Base-by-base conservation (phyloP, 2,797 vertebrate species). In the Martes flavigula region DNA sequence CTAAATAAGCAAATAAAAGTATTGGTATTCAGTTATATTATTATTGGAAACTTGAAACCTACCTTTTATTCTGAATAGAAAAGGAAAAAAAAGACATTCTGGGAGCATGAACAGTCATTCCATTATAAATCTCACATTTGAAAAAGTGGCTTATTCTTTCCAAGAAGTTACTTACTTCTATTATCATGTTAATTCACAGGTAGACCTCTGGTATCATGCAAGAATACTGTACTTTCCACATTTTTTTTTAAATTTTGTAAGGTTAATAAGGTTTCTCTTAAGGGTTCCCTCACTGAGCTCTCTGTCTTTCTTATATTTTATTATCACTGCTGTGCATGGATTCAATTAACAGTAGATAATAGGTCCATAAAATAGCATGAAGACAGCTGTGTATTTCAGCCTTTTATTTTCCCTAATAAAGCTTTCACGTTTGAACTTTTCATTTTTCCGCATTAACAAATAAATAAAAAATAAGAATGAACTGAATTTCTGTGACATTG, bases 271-370 rank as follows among this genome's bases (percentile, higher is more conserved):
- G 4, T 64, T 93, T 27, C 23, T 91, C 95, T 97, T 95, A 94
- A 11, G 8, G 2, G 4, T 9, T 90, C 7, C 9, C 56, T 68
- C 32, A 70, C 1, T 94, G 88, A 97, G 21, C 23, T 93, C 35
- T 51, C 78, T 88, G 73, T 14, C 43, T 46, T 84, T 90, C 77
- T 58, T 94, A 9, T 17, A 58, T 92, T 97, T 98, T 96, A 97
- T 96, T 95, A 81, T 32, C 0, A 51, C 43, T 89, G 96, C 13
- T 94, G 86, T 93, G n/a, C 66, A 78, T 14, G 35, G 48, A 91
- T 75, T 96, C 66, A 94, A 43, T 96, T 97, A 97, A 95, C 78
- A 88, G 87, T 91, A 96, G 88, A 87, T 92, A 91, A 96, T 75
- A 85, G 17, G 2, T 83, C 82, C 48, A 91, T 95, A 97, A 97